These are phyloP conservation scores for Centropristis striata DNA, from an alignment of 2,113 vertebrate species.

Conservation along the genomic window DNA sequence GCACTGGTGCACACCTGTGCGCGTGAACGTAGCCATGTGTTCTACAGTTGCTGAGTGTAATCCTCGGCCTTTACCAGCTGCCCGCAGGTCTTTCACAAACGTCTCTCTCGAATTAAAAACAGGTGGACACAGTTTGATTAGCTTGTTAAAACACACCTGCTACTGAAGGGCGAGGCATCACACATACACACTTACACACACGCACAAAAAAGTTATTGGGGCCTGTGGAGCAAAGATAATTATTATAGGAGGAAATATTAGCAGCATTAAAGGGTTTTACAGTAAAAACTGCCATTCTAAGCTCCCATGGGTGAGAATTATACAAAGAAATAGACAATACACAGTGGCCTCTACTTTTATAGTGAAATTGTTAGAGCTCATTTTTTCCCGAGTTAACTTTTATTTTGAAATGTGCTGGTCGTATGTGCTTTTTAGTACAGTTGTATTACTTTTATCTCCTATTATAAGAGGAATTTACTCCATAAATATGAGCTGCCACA, in stretches of 20 bases:
- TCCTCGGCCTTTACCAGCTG: slow-evolving; percentile 71
- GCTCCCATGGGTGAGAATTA: slow-evolving; percentile 5
- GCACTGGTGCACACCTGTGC: slow-evolving; percentile 21
- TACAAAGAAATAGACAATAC: background rate
- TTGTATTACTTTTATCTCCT: slow-evolving; percentile 21
- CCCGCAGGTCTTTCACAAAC: slow-evolving; percentile 63
- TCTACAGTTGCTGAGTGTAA: slow-evolving; percentile 65
- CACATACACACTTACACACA: background rate
- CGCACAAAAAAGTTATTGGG: slow-evolving; percentile 14
- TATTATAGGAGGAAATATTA: slow-evolving; percentile 44
- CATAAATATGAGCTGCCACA: background rate
- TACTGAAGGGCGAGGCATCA: slow-evolving; percentile 39
- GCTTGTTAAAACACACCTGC: slow-evolving; percentile 79
- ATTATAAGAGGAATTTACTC: slow-evolving; percentile 12
- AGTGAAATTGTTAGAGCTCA: background rate
- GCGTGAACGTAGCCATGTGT: slow-evolving; percentile 61
- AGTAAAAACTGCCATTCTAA: slow-evolving; percentile 9
- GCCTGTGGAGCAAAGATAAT: slow-evolving; percentile 55
- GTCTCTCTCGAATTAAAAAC: slow-evolving; percentile 75
- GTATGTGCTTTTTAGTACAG: background rate
- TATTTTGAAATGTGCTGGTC: background rate
- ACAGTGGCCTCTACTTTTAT: background rate
- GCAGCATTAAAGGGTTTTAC: slow-evolving; percentile 24
- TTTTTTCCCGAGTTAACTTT: slow-evolving; percentile 5
- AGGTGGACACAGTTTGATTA: slow-evolving; percentile 78